A percentile compares a stretch with the other conserved stretches of the same genome.
Evolutionary conservation across 2,113 vertebrate genomes (phyloP).

Genomic region (Struthidea cinerea): DNA sequence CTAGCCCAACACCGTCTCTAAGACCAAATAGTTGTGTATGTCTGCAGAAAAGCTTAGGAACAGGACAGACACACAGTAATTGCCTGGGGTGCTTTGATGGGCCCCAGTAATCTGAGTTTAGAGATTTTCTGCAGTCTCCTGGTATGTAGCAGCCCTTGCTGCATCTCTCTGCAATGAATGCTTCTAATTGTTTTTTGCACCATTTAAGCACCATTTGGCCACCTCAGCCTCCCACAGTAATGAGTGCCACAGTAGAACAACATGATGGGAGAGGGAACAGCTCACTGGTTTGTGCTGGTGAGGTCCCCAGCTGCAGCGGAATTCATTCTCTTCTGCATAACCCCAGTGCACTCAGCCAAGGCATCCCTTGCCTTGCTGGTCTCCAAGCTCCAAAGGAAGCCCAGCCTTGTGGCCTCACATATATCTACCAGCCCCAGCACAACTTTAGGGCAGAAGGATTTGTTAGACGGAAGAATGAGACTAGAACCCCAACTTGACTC

Average conservation of each 20-base stretch:
- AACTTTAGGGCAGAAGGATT: neutral
- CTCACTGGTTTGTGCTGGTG: neutral
- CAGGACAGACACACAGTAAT: neutral
- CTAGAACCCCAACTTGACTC: neutral
- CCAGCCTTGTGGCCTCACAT: neutral
- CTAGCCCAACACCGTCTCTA: neutral
- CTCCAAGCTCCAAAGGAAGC: neutral
- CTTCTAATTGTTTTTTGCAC: neutral
- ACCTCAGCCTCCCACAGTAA: neutral
- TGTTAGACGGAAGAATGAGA: neutral
- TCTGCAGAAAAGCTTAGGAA: neutral
- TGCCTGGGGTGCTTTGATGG: neutral
- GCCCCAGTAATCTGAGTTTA: neutral
- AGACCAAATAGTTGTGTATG: neutral
- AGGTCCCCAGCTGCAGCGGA: neutral
- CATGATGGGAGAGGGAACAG: neutral
- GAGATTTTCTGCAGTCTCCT: neutral
- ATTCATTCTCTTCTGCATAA: neutral
- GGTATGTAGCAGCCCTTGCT: neutral
- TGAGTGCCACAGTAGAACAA: neutral
- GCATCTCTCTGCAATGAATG: neutral
- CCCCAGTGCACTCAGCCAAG: fast-evolving
- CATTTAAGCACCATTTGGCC: neutral
- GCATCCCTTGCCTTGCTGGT: neutral
- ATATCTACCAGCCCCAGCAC: neutral